phyloP scores from a whole-genome alignment of 2,113 vertebrate genomes.

The Saguinus midas region DNA sequence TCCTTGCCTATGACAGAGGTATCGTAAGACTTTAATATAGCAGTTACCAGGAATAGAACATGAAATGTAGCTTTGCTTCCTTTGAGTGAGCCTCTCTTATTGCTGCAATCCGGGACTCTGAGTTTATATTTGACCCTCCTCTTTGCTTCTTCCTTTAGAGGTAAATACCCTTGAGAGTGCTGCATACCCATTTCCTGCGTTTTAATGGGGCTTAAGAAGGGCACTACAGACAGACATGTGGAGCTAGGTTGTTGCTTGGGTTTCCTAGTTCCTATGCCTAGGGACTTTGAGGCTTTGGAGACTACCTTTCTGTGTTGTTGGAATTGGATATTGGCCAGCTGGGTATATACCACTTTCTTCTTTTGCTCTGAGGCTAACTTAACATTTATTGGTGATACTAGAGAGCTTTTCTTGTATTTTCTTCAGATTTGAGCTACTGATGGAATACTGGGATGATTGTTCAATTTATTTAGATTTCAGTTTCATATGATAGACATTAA shows the following conservation, averaged over 20 bases:
- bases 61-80: not conserved
- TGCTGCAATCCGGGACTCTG: not conserved
- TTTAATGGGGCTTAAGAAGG: not conserved
- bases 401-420: not conserved
- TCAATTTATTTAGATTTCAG: slow-evolving; percentile 45
- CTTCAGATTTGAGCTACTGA: slow-evolving; percentile 35
- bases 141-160: not conserved
- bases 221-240: not conserved
- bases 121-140: not conserved
- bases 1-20: not conserved
- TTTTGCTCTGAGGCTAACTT: not conserved
- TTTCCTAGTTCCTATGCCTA: not conserved
- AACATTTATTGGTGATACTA: not conserved
- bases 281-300: not conserved
- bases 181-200: not conserved
- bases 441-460: not conserved
- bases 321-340: not conserved
- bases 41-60: not conserved
- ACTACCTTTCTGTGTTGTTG: not conserved
- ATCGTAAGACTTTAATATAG: not conserved
- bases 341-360: not conserved
- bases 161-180: not conserved
- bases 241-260: not conserved
- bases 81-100: not conserved
- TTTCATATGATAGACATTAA: slow-evolving; percentile 8